Conservation (phyloP, 92 coral and sea anemone species). For the Virgularia gustaviana region DNA sequence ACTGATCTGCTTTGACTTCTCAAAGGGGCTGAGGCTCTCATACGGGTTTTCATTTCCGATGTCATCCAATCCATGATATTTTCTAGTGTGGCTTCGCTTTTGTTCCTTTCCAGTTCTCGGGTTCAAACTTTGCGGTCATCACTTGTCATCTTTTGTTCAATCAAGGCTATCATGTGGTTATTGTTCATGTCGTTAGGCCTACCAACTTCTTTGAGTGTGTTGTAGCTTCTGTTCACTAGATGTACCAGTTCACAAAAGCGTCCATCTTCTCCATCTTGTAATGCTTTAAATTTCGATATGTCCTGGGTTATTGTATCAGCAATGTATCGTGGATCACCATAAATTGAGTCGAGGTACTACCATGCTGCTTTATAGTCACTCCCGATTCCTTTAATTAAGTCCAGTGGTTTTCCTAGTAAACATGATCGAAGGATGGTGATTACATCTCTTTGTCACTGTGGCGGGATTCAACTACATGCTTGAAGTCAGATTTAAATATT, state of each 20-base stretch:
- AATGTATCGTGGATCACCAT: slow-evolving; percentile 49
- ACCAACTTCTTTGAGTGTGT: slow-evolving; percentile 54
- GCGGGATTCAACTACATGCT: slow-evolving; percentile 37
- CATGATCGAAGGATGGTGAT: slow-evolving; percentile 44
- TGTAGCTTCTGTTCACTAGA: slow-evolving; percentile 44
- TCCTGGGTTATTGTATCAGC: slow-evolving; percentile 54
- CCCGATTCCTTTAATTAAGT: slow-evolving; percentile 48
- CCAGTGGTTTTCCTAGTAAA: slow-evolving; percentile 42
- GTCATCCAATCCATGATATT: slow-evolving; percentile 38
- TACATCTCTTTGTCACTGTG: slow-evolving; percentile 37
- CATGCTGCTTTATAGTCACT: slow-evolving; percentile 44
- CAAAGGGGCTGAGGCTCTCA: slow-evolving; percentile 40
- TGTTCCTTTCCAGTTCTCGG: slow-evolving; percentile 28
- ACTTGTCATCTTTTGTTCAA: slow-evolving; percentile 36
- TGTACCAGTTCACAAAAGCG: slow-evolving; percentile 56
- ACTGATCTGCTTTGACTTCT: slow-evolving; percentile 6
- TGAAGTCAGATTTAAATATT: slow-evolving; percentile 50
- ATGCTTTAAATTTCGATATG: slow-evolving; percentile 34
- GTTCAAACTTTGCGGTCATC: slow-evolving; percentile 39
- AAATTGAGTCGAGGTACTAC: slow-evolving; percentile 39
- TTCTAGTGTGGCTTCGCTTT: slow-evolving; percentile 21
- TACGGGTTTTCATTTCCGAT: slow-evolving; percentile 20
- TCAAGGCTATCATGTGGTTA: slow-evolving; percentile 41
- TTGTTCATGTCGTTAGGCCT: slow-evolving; percentile 46
- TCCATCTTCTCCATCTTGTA: slow-evolving; percentile 41